Evolutionary conservation across 2,888 invertebrate species (phyloP).

Genomic region (Parnassius smintheus): DNA sequence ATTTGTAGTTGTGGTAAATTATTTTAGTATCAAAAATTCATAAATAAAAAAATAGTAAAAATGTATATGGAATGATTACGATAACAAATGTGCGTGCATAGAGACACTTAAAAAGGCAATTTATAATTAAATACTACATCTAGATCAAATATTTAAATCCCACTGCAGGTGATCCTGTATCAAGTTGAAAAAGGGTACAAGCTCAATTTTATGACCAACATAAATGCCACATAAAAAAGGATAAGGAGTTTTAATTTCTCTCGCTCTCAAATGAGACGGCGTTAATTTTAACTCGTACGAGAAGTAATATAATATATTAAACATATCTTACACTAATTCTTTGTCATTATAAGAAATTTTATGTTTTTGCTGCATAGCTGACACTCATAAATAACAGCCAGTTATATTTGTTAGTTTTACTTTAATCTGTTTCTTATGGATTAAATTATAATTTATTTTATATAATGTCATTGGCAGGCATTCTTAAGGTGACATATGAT

Average conservation of each 20-base stretch:
- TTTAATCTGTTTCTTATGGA: slow-evolving; percentile 66
- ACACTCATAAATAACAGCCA: slow-evolving; percentile 64
- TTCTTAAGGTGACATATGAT: slow-evolving; percentile 16
- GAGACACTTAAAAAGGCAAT: slow-evolving; percentile 26
- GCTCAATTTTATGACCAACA: slow-evolving; percentile 67
- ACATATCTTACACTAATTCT: slow-evolving; percentile 61
- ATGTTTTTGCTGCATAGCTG: slow-evolving; percentile 54
- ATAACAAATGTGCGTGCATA: slow-evolving; percentile 21
- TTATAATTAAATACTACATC: slow-evolving; percentile 32
- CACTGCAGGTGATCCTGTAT: slow-evolving; percentile 43
- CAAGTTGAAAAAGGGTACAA: slow-evolving; percentile 64
- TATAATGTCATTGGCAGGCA: slow-evolving; percentile 31
- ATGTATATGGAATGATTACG: slow-evolving; percentile 3
- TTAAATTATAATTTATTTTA: slow-evolving; percentile 67
- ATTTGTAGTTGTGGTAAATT: too few species aligned
- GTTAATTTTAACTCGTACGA: slow-evolving; percentile 68
- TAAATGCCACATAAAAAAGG: slow-evolving; percentile 79
- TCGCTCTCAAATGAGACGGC: slow-evolving; percentile 67
- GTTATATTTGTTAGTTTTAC: slow-evolving; percentile 74
- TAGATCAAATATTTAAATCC: slow-evolving; percentile 37
- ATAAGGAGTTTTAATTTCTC: slow-evolving; percentile 77
- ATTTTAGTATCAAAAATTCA: too few species aligned
- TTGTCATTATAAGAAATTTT: slow-evolving; percentile 68
- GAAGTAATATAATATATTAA: slow-evolving; percentile 37
- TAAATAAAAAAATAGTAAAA: background rate